These are phyloP conservation scores for Numida meleagris DNA, from an alignment of 2,113 vertebrate species.

Conservation along the genomic window DNA sequence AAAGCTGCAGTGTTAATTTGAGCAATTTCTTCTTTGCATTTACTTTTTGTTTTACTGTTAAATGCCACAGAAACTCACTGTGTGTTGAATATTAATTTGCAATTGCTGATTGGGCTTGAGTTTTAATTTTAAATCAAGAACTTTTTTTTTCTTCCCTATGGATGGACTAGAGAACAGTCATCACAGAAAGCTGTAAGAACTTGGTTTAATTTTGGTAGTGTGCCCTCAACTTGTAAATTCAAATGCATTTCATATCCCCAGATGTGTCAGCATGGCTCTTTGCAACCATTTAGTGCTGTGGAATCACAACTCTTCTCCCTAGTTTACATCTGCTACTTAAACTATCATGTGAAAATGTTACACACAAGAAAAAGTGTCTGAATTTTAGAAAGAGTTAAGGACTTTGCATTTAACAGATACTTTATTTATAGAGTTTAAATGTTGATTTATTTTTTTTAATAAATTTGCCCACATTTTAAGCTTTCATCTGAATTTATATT, in stretches of 20 bases:
- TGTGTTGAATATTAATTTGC: neutral
- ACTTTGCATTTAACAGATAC: neutral
- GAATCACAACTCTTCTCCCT: neutral
- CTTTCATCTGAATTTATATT: neutral
- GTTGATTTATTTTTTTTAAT: neutral
- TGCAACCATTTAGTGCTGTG: neutral
- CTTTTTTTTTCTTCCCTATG: neutral
- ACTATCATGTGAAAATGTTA: neutral
- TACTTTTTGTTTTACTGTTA: neutral
- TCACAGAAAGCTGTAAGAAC: neutral
- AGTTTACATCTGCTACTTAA: neutral
- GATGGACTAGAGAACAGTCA: neutral
- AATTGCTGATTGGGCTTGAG: neutral
- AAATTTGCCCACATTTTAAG: neutral
- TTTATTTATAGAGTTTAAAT: neutral
- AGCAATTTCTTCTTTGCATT: neutral
- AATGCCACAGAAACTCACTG: neutral
- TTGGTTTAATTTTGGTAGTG: neutral
- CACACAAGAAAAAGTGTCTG: rapidly evolving
- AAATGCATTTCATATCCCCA: neutral
- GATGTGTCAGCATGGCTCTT: neutral
- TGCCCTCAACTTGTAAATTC: neutral
- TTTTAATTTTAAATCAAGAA: neutral
- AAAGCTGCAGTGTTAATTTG: neutral
- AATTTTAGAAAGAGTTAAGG: neutral